Base-by-base conservation (phyloP, 2,797 vertebrate species). In the Todus mexicanus region DNA sequence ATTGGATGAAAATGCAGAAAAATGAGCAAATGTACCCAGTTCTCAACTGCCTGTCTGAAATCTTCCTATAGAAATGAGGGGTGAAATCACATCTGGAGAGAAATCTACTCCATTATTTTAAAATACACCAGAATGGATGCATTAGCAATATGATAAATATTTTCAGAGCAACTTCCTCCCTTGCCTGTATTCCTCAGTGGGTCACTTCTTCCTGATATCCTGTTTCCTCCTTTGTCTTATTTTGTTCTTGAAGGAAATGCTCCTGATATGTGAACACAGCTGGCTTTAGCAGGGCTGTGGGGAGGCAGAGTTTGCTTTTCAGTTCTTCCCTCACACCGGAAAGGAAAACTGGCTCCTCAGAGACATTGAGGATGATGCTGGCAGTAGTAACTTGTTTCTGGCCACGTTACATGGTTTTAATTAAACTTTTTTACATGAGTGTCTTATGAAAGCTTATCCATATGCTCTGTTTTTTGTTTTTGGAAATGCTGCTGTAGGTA, bases 261-360 rank as follows among this genome's bases (percentile, higher is more conserved):
- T 93, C 65, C 75, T 77, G 35, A 3, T 87, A 69, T 73, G 38
- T 80, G 90, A 87, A 35, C 84, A 75, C 89, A 95, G 87, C 89
- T 95, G 92, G 90, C 66, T 95, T 84, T 43, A 48, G 60, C 19
- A 61, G 78, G 84, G 69, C 84, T 83, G 25, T 31, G 50, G 53
- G 74, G 78, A 89, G 82, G 57, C 57, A 72, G 35, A 68, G 56
- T 71, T 92, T 79, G 69, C 75, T 65, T 87, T 53, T 80, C 81
- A 93, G 81, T 56, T 61, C 84, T 92, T 93, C 77, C 40, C 74
- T 94, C 91, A 59, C 80, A 90, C 91, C 89, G 91, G 90, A 96
- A 94, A 84, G 80, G 74, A 92, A 82, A 92, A 64, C 77, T 60
- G 83, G 47, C 61, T 95, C 94, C 94, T 92, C 63, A 53, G 87